These are phyloP conservation scores for Vireo altiloquus DNA, from an alignment of 2,113 vertebrate species.

Conservation along the genomic window DNA sequence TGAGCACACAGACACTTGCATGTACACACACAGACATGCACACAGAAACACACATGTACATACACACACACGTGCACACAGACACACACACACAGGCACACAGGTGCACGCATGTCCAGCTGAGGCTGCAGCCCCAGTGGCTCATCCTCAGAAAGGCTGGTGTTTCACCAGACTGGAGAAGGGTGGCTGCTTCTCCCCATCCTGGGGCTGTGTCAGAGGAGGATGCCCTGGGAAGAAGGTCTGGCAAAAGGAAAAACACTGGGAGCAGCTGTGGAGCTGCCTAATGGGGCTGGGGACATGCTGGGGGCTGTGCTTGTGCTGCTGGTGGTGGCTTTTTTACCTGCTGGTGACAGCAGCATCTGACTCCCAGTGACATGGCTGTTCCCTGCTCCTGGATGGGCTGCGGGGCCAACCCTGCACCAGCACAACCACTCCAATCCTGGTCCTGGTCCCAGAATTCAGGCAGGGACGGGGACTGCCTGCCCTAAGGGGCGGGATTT, in stretches of 20 bases:
- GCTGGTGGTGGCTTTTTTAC: not conserved
- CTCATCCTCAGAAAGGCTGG: not conserved
- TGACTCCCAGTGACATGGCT: fast-evolving
- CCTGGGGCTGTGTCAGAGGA: not conserved
- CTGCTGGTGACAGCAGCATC: not conserved
- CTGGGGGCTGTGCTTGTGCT: not conserved
- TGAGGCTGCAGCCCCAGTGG: not conserved
- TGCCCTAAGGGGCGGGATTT: not conserved
- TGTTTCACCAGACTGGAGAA: fast-evolving
- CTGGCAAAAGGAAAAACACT: not conserved
- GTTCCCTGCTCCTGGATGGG: not conserved
- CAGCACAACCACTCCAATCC: fast-evolving
- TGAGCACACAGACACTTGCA: no score
- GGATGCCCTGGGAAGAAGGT: not conserved
- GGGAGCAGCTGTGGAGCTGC: not conserved
- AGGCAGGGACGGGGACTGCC: not conserved
- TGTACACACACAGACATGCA: no score
- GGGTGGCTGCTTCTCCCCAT: not conserved
- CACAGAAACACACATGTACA: not conserved
- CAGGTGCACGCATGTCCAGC: no score
- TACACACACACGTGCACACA: not conserved
- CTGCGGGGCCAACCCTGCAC: not conserved
- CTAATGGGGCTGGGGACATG: fast-evolving
- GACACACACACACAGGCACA: not conserved
- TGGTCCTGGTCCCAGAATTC: fast-evolving